Conservation (phyloP, 2,797 vertebrate genomes). For the Notamacropus eugenii region DNA sequence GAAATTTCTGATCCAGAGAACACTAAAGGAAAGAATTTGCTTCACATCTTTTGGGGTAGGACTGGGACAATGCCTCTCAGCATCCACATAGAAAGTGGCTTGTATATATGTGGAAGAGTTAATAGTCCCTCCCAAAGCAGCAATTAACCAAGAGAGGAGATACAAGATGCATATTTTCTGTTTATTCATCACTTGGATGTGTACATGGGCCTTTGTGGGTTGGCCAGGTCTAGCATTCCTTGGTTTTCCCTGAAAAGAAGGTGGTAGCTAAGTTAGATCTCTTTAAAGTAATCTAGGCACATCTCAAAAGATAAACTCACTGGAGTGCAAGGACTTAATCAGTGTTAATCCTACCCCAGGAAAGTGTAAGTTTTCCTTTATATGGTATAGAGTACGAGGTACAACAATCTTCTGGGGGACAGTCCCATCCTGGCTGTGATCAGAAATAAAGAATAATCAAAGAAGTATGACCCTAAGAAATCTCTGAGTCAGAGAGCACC, state of each 20-base stretch:
- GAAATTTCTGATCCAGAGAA: constrained; percentile 32
- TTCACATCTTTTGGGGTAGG: background rate
- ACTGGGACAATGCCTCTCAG: background rate
- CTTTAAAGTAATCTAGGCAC: background rate
- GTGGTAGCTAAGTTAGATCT: background rate
- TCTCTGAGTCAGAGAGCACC: background rate
- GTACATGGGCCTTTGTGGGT: background rate
- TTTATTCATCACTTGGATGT: background rate
- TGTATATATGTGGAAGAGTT: background rate
- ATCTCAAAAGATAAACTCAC: background rate
- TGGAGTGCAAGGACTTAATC: background rate
- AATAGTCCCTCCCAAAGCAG: background rate
- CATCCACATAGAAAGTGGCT: background rate
- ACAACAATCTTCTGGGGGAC: background rate
- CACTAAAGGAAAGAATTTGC: background rate
- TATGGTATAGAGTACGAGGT: background rate
- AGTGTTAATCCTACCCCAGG: background rate
- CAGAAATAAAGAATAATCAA: background rate
- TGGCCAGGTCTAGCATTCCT: background rate
- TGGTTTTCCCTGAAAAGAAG: background rate
- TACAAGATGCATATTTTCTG: background rate
- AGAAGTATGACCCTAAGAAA: background rate
- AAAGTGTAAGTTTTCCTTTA: background rate
- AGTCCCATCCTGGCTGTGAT: background rate
- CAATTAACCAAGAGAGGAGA: background rate